Percentiles rank a stretch among this genome's conserved stretches.
phyloP scores from a whole-genome alignment of 2,113 vertebrate species.

The Hippocampus comes region DNA sequence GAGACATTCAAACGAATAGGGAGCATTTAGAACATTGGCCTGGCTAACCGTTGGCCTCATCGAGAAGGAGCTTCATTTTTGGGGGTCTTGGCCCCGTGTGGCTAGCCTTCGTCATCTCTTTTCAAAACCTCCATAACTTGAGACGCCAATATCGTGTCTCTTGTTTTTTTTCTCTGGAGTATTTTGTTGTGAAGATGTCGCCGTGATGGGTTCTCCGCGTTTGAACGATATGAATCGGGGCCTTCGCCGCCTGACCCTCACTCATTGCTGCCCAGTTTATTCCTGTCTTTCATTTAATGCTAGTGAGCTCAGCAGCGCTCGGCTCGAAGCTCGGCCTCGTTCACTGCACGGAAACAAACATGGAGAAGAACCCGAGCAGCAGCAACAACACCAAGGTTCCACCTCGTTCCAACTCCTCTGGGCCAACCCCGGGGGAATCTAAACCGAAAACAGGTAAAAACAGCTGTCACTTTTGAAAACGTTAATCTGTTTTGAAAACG shows the following conservation, averaged over 20 bases:
- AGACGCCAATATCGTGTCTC: slow-evolving; percentile 76
- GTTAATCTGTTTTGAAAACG: background rate
- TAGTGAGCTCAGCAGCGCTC: slow-evolving; percentile 73
- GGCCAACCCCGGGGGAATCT: slow-evolving; percentile 83
- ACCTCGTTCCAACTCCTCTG: slow-evolving; percentile 85
- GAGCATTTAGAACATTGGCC: slow-evolving; percentile 49
- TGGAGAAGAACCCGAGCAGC: slow-evolving; percentile 80
- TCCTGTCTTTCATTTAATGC: slow-evolving; percentile 64
- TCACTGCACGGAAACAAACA: slow-evolving; percentile 72
- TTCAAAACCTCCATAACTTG: slow-evolving; percentile 42
- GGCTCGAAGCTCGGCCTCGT: slow-evolving; percentile 76
- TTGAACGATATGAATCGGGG: slow-evolving; percentile 89
- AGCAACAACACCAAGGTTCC: slow-evolving; percentile 84
- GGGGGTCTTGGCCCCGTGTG: slow-evolving; percentile 68
- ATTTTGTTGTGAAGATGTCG: slow-evolving; percentile 84
- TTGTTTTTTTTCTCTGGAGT: slow-evolving; percentile 61
- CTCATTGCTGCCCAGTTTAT: slow-evolving; percentile 62
- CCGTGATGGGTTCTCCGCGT: slow-evolving; percentile 91
- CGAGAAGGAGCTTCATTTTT: slow-evolving; percentile 28
- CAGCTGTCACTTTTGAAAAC: background rate
- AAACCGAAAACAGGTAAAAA: slow-evolving; percentile 90
- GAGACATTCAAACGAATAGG: slow-evolving; percentile 45
- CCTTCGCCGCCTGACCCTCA: slow-evolving; percentile 78
- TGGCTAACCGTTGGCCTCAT: slow-evolving; percentile 45
- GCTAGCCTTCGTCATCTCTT: slow-evolving; percentile 56